Evolutionary conservation across 2,797 vertebrate species (phyloP), one percentile per base, ranked within the genome.

Genomic region (Bradypodion ventrale): DNA sequence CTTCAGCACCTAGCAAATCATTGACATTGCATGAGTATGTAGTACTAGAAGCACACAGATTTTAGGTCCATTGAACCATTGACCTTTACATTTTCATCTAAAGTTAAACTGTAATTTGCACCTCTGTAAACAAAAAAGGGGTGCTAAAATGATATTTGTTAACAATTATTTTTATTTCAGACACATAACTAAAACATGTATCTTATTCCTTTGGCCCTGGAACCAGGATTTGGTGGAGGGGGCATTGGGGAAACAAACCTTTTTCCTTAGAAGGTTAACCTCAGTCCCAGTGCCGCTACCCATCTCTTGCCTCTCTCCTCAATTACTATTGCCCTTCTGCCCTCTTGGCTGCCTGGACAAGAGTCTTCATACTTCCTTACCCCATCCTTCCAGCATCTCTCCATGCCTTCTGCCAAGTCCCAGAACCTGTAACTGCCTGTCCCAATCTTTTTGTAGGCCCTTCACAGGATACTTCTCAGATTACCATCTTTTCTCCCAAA

Each of bases 81-180:
- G 78, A 75, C 9, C 49, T 76, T 82, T 82, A 32, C 42, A 35
- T 19, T 79, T 80, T 65, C 29, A 37, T 52, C 35, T 56, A 35
- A n/a, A n/a, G n/a, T n/a, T n/a, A n/a, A 56, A 40, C 12, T 32
- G 19, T 63, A 56, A 56, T 74, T 60, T 77, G 63, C 44, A 12
- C n/a, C n/a, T 89, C 86, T 87, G 65, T 65, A 59, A 77, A 52
- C 23, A 78, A 40, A 83, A 79, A 81, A 80, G 12, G 12, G 52
- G 10, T 21, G 12, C 1, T 75, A 81, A 75, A 85, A 69, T 73
- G 85, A 63, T 70, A 85, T 87, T 87, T 88, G 81, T 83, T 82
- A 44, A 78, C 87, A 89, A 83, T 40, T 60, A 85, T 76, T 5
- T 89, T 89, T 49, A 66, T 1, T 65, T 74, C 32, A 65, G 44